Conservation (phyloP, 2,888 invertebrate species). For the Azorinus chamasolen region DNA sequence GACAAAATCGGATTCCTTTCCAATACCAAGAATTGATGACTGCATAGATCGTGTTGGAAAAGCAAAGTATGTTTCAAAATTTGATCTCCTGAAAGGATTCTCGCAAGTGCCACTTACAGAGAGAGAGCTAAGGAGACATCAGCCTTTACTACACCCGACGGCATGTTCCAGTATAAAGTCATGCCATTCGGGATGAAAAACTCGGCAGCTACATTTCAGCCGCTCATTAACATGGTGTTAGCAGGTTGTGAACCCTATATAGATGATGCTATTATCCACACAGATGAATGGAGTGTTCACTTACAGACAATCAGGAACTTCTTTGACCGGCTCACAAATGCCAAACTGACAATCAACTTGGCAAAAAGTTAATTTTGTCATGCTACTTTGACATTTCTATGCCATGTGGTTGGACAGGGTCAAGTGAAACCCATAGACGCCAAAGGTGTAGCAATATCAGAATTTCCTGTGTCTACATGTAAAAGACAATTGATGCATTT, state of each 20-base stretch:
- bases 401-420: no score
- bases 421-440: conserved; percentile 45
- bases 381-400: no score
- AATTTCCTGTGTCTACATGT: no score
- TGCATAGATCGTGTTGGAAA: conserved; percentile 68
- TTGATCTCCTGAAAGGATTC: conserved; percentile 60
- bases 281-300: no score
- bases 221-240: conserved; percentile 45
- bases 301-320: no score
- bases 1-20: no score
- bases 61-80: conserved; percentile 66
- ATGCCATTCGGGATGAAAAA: conserved; percentile 69
- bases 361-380: no score
- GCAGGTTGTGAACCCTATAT: conserved; percentile 49
- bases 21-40: no score
- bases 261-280: conserved; percentile 52
- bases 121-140: conserved; percentile 63
- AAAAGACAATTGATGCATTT: no score
- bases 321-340: no score
- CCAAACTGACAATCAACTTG: no score
- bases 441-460: conserved; percentile 41
- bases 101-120: conserved; percentile 55
- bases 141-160: conserved; percentile 59
- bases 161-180: conserved; percentile 59
- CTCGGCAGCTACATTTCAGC: conserved; percentile 56